These are phyloP conservation scores for Agrotis exclamationis DNA, from an alignment of 2,888 invertebrate genomes.

Conservation along the genomic window DNA sequence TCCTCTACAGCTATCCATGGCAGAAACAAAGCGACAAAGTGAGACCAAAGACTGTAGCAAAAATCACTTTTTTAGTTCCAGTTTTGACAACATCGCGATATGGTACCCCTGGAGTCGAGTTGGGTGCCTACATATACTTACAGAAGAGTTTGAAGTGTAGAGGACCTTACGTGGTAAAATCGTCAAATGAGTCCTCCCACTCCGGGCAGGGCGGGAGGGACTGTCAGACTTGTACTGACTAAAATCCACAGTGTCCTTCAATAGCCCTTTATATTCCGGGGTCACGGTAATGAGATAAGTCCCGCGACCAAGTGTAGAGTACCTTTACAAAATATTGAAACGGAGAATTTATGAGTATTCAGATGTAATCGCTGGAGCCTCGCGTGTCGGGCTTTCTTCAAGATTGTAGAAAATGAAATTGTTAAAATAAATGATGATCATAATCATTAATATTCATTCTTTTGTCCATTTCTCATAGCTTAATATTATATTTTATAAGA, in stretches of 20 bases:
- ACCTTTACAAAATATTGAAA: slow-evolving; percentile 13
- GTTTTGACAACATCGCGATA: slow-evolving; percentile 42
- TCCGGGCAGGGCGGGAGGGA: too few species aligned
- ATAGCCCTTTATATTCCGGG: too few species aligned
- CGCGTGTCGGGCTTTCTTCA: slow-evolving; percentile 66
- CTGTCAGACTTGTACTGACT: too few species aligned
- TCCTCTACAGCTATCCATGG: neutral
- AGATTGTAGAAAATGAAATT: slow-evolving; percentile 54
- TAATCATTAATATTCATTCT: slow-evolving; percentile 42
- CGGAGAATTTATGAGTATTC: slow-evolving; percentile 40
- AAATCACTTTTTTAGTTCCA: slow-evolving; percentile 31
- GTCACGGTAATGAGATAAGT: too few species aligned
- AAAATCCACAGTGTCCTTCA: too few species aligned
- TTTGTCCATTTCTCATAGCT: too few species aligned
- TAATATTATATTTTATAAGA: too few species aligned
- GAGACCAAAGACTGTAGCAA: neutral
- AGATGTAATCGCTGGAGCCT: slow-evolving; percentile 67
- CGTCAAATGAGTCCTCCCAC: too few species aligned
- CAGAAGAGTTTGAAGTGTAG: slow-evolving; percentile 52
- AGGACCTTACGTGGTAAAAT: too few species aligned
- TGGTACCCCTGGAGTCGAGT: slow-evolving; percentile 65
- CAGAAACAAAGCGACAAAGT: neutral
- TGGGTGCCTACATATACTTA: slow-evolving; percentile 66
- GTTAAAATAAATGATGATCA: slow-evolving; percentile 40
- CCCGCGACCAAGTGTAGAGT: neutral